Evolutionary conservation across 2,888 invertebrate genomes (phyloP).

Genomic region (Nebria salina): DNA sequence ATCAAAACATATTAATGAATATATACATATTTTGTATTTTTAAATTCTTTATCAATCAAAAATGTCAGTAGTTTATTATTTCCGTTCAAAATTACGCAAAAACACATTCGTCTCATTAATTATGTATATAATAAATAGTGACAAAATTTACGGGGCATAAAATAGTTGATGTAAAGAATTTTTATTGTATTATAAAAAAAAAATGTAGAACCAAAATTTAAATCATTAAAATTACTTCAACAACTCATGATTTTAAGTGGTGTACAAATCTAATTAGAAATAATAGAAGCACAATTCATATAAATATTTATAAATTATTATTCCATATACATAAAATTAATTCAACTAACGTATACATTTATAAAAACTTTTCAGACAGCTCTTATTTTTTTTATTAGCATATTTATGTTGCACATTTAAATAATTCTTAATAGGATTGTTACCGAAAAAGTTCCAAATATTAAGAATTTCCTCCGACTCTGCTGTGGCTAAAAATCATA

Average conservation of each 20-base stretch:
- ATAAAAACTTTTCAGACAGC: constrained; percentile 7
- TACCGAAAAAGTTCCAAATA: constrained; percentile 31
- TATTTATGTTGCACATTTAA: background rate
- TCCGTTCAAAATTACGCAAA: background rate
- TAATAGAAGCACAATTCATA: too few species aligned
- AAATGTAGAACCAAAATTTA: too few species aligned
- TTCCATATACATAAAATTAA: background rate
- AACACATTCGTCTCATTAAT: background rate
- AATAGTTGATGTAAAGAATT: too few species aligned
- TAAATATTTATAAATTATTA: too few species aligned
- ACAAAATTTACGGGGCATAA: too few species aligned
- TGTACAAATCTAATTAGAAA: too few species aligned
- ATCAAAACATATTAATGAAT: constrained; percentile 6
- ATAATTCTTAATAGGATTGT: constrained; percentile 3
- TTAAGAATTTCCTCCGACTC: constrained; percentile 18
- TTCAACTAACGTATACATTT: constrained; percentile 27
- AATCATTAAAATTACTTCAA: too few species aligned
- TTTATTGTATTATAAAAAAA: too few species aligned
- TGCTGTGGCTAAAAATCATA: constrained; percentile 22
- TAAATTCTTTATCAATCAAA: background rate
- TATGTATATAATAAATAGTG: background rate
- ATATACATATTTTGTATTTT: background rate
- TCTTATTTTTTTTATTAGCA: background rate
- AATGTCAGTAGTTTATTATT: background rate
- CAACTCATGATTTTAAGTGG: too few species aligned